These are phyloP conservation scores for Bothrops jararaca DNA, from an alignment of 2,113 vertebrate species.

Conservation along the genomic window DNA sequence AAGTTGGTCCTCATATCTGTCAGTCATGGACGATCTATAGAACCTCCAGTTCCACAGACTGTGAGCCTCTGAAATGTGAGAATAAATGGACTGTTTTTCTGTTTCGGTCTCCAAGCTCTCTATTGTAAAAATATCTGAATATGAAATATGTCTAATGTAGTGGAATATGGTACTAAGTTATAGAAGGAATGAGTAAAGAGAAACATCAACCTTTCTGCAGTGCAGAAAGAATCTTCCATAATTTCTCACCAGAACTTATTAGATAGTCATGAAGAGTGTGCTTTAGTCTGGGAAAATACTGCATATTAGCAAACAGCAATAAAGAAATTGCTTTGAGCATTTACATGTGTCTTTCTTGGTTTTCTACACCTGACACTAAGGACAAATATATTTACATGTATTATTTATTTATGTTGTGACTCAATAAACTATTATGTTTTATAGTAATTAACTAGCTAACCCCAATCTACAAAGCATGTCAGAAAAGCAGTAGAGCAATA, in stretches of 20 bases:
- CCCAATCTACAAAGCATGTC: neutral
- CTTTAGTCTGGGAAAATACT: neutral
- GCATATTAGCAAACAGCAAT: neutral
- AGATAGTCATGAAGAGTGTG: neutral
- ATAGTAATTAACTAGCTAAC: neutral
- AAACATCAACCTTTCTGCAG: neutral
- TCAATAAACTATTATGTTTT: neutral
- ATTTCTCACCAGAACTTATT: neutral
- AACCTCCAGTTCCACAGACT: no score
- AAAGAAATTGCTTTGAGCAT: neutral
- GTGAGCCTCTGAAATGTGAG: neutral
- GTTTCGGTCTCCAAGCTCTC: neutral
- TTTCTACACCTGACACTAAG: neutral
- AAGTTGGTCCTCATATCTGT: neutral
- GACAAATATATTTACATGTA: neutral
- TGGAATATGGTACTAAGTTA: neutral
- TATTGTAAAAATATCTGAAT: neutral
- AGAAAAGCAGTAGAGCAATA: neutral
- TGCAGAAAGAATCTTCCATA: neutral
- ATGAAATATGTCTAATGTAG: neutral
- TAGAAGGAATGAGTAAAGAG: neutral
- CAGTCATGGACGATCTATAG: neutral
- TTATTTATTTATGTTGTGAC: neutral
- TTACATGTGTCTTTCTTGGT: no score
- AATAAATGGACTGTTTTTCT: neutral